Evolutionary conservation across 53 echinoderm and acorn worm genomes (phyloP), one percentile per base, ranked within the genome.

Genomic region (Apostichopus leukothele): DNA sequence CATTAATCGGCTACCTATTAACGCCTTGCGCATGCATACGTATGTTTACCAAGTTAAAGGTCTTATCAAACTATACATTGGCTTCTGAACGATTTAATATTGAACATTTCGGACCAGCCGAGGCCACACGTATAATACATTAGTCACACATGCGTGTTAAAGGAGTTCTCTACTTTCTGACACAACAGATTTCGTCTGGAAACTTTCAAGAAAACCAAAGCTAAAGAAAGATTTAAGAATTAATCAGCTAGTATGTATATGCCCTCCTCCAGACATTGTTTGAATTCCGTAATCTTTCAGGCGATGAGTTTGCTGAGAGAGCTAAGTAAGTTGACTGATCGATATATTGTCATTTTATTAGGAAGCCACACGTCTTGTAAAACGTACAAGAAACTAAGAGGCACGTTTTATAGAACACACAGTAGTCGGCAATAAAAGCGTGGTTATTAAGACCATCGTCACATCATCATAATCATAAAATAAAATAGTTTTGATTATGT

Each of bases 401-500:
- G 39, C 39, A 39, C 39, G 39, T 0, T 39, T 3, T 39, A 39
- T 39, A 39, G 27, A 27, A 39, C 39, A 39, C 39, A 39, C 39
- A 39, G 39, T 39, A 39, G 39, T 39, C 39, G 39, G 39, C 39
- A 39, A 39, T 39, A 39, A 39, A 39, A 39, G 2, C 39, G 39
- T 39, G 39, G 39, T 39, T 39, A 39, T 39, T 39, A 3, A 39
- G 39, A 39, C 39, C 39, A 39, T 39, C 39, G 39, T 39, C 39
- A 39, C 39, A 39, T 39, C 39, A 39, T 39, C 39, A 39, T 75
- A 11, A 75, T 75, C 14, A 75, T 25, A 75, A 75, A 27, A 75
- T 27, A 75, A 75, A 75, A 27, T 75, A 75, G 76, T 75, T 75
- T 23, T 50, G 50, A 75, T 75, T 75, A 75, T 75, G 25, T 75